phyloP scores from a whole-genome alignment of 2,797 vertebrate species.

The Neostethus bicornis region DNA sequence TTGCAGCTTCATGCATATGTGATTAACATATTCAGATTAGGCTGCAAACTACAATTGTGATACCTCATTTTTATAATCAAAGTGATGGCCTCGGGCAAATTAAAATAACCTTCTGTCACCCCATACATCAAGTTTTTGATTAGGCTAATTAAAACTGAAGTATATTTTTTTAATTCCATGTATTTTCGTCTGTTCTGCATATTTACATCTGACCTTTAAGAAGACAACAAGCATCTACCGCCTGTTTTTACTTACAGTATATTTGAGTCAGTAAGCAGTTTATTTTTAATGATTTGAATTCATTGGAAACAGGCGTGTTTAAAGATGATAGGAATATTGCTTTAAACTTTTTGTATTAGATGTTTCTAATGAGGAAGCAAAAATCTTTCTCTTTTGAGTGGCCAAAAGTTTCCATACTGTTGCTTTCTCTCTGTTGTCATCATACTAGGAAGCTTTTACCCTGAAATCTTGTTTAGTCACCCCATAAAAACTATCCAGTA shows the following conservation, averaged over 20 bases:
- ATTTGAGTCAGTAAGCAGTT: constrained; percentile 10
- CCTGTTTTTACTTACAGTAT: constrained; percentile 13
- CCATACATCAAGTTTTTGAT: constrained; percentile 71
- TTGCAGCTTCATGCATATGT: constrained; percentile 32
- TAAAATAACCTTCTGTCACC: constrained; percentile 70
- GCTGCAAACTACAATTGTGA: constrained; percentile 56
- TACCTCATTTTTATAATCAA: constrained; percentile 64
- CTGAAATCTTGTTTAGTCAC: neutral
- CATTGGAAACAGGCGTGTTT: neutral
- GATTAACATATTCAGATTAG: constrained; percentile 64
- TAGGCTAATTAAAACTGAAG: constrained; percentile 75
- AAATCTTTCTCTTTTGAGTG: neutral
- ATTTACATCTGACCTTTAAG: constrained; percentile 24
- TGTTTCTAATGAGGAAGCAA: neutral
- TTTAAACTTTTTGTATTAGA: neutral
- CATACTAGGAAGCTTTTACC: neutral
- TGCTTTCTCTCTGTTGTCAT: constrained; percentile 1
- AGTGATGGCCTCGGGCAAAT: constrained; percentile 65
- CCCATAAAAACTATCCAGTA: neutral
- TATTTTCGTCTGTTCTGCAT: constrained; percentile 18
- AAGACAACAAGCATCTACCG: constrained; percentile 17
- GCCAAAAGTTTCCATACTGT: neutral
- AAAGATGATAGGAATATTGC: neutral
- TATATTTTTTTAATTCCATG: constrained; percentile 38
- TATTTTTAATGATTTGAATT: constrained; percentile 13